Evolutionary conservation across 2,113 vertebrate species (phyloP).

Genomic region (Procapra przewalskii): DNA sequence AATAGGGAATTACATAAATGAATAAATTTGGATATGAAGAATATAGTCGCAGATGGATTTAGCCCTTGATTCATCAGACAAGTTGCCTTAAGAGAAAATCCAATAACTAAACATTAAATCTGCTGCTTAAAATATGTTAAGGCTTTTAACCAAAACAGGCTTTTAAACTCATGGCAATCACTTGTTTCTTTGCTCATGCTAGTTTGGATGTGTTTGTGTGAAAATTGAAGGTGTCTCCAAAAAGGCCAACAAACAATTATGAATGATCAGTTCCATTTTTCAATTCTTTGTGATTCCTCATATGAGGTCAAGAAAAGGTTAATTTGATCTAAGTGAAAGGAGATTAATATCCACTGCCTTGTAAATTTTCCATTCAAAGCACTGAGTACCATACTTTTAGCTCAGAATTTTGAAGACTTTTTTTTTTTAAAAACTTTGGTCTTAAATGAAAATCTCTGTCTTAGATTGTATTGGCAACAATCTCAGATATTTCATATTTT

Average conservation of each 20-base stretch:
- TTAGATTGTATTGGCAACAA: neutral
- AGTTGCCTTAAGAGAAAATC: slow-evolving; percentile 66
- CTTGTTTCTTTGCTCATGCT: neutral
- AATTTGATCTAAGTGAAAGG: neutral
- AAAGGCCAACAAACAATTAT: neutral
- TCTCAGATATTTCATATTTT: neutral
- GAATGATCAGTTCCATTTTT: slow-evolving; percentile 2
- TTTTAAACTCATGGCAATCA: slow-evolving; percentile 20
- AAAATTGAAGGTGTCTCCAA: slow-evolving; percentile 1
- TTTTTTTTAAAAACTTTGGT: neutral
- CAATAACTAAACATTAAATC: slow-evolving; percentile 49
- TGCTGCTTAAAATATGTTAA: slow-evolving; percentile 49
- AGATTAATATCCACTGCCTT: neutral
- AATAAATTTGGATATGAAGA: slow-evolving; percentile 61
- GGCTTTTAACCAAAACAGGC: slow-evolving; percentile 38
- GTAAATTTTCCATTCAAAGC: neutral
- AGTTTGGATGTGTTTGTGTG: neutral
- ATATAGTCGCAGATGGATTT: slow-evolving; percentile 52
- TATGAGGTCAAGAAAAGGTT: neutral
- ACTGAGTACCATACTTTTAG: neutral
- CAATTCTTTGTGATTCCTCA: neutral
- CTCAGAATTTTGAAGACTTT: slow-evolving; percentile 16
- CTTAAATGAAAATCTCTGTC: slow-evolving; percentile 16
- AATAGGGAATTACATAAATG: slow-evolving; percentile 65
- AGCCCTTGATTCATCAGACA: slow-evolving; percentile 50